These are phyloP conservation scores for Netelia virgata DNA, from an alignment of 2,888 invertebrate genomes.

Conservation along the genomic window DNA sequence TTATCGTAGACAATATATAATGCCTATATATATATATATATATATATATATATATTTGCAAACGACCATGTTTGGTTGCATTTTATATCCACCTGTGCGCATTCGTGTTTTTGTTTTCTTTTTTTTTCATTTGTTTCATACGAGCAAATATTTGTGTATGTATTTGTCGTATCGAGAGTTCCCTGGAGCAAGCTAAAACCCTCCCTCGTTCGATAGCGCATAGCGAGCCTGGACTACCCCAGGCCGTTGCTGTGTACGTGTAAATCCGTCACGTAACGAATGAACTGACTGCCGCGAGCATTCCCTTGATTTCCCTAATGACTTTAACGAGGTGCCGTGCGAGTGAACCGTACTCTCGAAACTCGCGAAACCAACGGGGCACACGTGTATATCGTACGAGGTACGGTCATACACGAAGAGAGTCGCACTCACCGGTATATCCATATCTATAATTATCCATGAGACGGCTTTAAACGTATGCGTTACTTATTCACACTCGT, in stretches of 20 bases:
- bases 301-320: constrained; percentile 74
- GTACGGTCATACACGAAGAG: constrained; percentile 6
- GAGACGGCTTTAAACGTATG: neutral
- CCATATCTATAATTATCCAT: neutral
- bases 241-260: constrained; percentile 25
- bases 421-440: neutral
- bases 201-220: constrained; percentile 26
- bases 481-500: constrained; percentile 1
- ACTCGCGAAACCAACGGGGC: constrained; percentile 53
- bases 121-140: neutral
- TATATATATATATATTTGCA: neutral
- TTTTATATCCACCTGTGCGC: neutral
- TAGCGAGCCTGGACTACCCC: neutral
- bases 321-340: constrained; percentile 71
- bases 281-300: constrained; percentile 63
- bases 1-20: constrained; percentile 31
- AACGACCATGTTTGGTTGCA: neutral
- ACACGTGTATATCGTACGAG: neutral
- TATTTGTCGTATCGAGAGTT: constrained; percentile 50
- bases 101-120: constrained; percentile 15
- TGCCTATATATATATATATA: neutral
- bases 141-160: constrained; percentile 12
- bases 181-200: constrained; percentile 47
- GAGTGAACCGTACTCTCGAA: constrained; percentile 54
- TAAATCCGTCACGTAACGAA: constrained; percentile 62